A percentile compares a stretch with the other conserved stretches of the same genome.
phyloP scores from a whole-genome alignment of 2,113 vertebrate genomes.

The Pseudopipra pipra region DNA sequence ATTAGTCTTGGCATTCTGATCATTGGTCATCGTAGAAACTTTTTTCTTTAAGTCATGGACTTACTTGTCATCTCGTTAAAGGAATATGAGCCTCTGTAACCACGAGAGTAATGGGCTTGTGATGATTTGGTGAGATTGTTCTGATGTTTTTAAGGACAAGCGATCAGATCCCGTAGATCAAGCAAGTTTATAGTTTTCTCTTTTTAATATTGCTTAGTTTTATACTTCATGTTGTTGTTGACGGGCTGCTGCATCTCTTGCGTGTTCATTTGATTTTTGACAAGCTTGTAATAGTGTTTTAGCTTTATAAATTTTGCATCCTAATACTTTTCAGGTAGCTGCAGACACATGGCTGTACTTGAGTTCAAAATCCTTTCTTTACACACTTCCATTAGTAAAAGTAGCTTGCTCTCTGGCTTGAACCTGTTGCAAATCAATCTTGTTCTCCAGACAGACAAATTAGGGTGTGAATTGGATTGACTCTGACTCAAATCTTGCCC shows the following conservation, averaged over 20 bases:
- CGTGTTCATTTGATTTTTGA: not conserved
- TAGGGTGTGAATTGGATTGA: not conserved
- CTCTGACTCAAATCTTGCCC: not conserved
- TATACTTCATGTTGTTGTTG: not conserved
- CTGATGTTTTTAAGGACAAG: not conserved
- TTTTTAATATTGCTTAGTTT: not conserved
- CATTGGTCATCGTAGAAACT: not conserved
- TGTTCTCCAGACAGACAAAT: not conserved
- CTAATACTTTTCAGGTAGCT: not conserved
- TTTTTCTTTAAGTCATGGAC: not conserved
- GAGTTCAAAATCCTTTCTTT: not conserved
- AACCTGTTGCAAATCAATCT: slow-evolving; percentile 9
- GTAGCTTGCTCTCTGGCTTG: not conserved
- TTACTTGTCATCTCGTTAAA: not conserved
- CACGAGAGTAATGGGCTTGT: not conserved
- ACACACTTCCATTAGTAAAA: not conserved
- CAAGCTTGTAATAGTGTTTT: not conserved
- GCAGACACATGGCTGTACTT: not conserved
- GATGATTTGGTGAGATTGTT: not conserved
- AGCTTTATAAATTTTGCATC: not conserved
- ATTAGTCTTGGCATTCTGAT: not conserved
- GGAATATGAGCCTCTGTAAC: not conserved
- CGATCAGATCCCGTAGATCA: not conserved
- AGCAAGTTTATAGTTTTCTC: not conserved
- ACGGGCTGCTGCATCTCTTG: not conserved